A percentile compares a stretch with the other conserved stretches of the same genome.
These are phyloP conservation scores for Tanypteryx hageni DNA, from an alignment of 2,888 invertebrate genomes.

Conservation along the genomic window DNA sequence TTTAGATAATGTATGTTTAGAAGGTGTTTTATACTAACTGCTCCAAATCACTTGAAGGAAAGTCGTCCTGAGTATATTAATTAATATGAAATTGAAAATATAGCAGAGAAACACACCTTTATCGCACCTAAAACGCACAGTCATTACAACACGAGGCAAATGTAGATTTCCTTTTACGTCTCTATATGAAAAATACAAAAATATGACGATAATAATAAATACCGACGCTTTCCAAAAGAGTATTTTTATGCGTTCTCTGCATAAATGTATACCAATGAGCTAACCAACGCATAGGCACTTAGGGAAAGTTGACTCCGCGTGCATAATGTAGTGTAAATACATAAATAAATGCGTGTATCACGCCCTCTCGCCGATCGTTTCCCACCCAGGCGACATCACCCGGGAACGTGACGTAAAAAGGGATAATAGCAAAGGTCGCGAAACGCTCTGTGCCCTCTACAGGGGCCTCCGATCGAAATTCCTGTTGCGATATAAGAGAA, in stretches of 20 bases:
- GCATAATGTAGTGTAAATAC: conserved; percentile 15
- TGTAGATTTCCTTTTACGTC: too few species aligned
- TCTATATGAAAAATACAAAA: too few species aligned
- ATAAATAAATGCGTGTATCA: not conserved
- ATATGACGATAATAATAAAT: not conserved
- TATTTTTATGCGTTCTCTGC: not conserved
- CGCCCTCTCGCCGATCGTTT: not conserved
- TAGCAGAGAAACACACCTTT: too few species aligned
- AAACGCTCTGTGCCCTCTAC: not conserved
- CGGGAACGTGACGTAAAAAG: not conserved
- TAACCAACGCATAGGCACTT: not conserved
- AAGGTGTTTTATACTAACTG: too few species aligned
- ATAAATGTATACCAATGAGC: conserved; percentile 16
- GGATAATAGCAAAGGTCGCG: not conserved
- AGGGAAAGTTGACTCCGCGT: not conserved
- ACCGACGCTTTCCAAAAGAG: not conserved
- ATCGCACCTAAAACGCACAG: too few species aligned
- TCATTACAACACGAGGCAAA: too few species aligned
- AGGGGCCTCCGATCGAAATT: not conserved
- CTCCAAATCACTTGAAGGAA: too few species aligned
- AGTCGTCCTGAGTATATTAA: too few species aligned
- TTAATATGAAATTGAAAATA: too few species aligned
- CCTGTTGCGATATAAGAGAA: not conserved
- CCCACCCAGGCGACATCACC: not conserved
- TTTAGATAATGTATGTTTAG: too few species aligned